These are phyloP conservation scores for Paramuricea clavata DNA, from an alignment of 92 coral and sea anemone species.

Conservation along the genomic window DNA sequence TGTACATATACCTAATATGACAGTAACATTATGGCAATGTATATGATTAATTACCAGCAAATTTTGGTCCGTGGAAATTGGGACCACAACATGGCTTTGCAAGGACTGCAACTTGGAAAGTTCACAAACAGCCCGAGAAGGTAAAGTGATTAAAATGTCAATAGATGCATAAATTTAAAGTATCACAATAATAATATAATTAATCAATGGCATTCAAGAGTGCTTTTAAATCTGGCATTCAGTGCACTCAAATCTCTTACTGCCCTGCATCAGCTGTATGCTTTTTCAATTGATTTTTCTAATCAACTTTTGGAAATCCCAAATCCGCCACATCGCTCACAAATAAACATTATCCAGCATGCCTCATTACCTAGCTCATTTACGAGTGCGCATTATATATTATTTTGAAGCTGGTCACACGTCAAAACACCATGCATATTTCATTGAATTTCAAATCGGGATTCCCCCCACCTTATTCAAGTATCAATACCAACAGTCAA, in stretches of 20 bases:
- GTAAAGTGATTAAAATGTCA: too few species aligned
- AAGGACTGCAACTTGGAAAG: constrained; percentile 81
- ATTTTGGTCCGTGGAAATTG: constrained; percentile 95
- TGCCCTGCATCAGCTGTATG: too few species aligned
- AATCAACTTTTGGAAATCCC: too few species aligned
- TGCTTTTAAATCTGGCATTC: too few species aligned
- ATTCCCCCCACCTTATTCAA: neutral
- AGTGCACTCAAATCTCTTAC: too few species aligned
- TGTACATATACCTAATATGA: neutral
- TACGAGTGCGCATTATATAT: neutral
- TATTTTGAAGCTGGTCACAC: neutral
- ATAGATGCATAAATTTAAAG: too few species aligned
- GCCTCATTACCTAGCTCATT: neutral
- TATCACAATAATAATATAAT: too few species aligned
- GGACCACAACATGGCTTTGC: constrained; percentile 99
- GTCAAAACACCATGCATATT: neutral
- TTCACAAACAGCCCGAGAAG: constrained; percentile 70
- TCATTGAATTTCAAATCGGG: neutral
- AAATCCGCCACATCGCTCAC: too few species aligned
- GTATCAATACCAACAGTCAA: neutral
- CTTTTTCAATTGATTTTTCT: too few species aligned
- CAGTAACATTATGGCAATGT: neutral
- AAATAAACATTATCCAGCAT: too few species aligned
- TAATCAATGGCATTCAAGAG: too few species aligned
- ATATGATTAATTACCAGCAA: constrained; percentile 63